A percentile compares a stretch with the other conserved stretches of the same genome.
Evolutionary conservation across 2,113 vertebrate species (phyloP).

Genomic region (Pedetes capensis): DNA sequence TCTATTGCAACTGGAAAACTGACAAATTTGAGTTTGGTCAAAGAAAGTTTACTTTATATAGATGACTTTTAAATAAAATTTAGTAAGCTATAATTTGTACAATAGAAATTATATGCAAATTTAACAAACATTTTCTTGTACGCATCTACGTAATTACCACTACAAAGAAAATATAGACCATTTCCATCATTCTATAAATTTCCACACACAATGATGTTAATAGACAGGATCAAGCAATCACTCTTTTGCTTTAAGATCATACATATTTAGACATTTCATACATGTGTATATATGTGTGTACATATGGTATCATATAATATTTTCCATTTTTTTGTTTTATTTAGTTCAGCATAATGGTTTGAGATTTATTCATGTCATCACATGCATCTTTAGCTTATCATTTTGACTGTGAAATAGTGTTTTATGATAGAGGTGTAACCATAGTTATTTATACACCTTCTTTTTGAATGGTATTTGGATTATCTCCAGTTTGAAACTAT

Average conservation of each 20-base stretch:
- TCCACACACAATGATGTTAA: background rate
- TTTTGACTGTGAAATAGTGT: background rate
- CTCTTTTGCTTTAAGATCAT: background rate
- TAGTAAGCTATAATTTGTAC: background rate
- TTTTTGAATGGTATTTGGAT: background rate
- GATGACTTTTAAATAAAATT: background rate
- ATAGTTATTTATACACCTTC: background rate
- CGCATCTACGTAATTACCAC: background rate
- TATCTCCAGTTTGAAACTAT: background rate
- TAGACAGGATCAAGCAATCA: background rate
- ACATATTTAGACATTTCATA: background rate
- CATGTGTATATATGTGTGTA: background rate
- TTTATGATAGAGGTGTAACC: background rate
- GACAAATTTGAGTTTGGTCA: background rate
- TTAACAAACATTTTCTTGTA: background rate
- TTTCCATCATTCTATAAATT: background rate
- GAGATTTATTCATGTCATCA: background rate
- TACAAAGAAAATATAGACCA: background rate
- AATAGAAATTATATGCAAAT: background rate
- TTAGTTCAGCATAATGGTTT: background rate
- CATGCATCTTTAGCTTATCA: background rate
- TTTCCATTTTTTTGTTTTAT: background rate
- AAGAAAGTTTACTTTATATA: background rate
- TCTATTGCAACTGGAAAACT: background rate
- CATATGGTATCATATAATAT: background rate